Evolutionary conservation across 2,888 invertebrate genomes (phyloP), one percentile per base, ranked within the genome.

Genomic region (Hypomecis atomaria): DNA sequence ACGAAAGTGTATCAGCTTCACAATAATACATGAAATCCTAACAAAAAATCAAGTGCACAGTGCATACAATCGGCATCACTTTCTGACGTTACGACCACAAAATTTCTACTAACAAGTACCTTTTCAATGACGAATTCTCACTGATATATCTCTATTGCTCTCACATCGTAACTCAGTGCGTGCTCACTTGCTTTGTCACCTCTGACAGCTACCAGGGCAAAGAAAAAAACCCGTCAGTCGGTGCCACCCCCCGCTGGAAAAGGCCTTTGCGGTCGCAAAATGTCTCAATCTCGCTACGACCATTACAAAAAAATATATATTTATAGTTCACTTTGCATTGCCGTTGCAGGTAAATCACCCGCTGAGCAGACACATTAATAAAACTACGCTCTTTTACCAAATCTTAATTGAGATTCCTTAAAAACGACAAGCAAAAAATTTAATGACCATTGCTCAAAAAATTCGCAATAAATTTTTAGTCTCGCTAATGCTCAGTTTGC

Each of bases 241-340:
- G 80, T 71, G 71, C 69, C 71, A 81, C 87, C 90, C 91, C 89
- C 91, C 80, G 86, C 85, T 84, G 89, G 66, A 79, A 76, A 73
- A 74, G 74, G 76, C 79, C 83, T 87, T 90, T 92, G 91, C 90
- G 91, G 92, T 90, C 80, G 77, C 84, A 86, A 85, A 87, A 89
- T 83, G 87, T 88, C 89, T 90, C 89, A 88, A 90, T 89, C 85
- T 83, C 75, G 76, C 73, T 9, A 52, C 56, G 59, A 59, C 50
- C 59, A 64, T 59, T 50, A 50, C 42, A 78, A 42, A 73, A 78
- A 85, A 87, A 88, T 86, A 83, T 64, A 72, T 67, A 75, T 78
- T 78, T 83, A 81, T 80, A 78, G 77, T 81, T 83, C 76, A 73
- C 75, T 71, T 70, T 74, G 65, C 63, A 64, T 71, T 70, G 81